Conservation (phyloP, 2,888 invertebrate genomes). For the Drosophila lacicola region DNA sequence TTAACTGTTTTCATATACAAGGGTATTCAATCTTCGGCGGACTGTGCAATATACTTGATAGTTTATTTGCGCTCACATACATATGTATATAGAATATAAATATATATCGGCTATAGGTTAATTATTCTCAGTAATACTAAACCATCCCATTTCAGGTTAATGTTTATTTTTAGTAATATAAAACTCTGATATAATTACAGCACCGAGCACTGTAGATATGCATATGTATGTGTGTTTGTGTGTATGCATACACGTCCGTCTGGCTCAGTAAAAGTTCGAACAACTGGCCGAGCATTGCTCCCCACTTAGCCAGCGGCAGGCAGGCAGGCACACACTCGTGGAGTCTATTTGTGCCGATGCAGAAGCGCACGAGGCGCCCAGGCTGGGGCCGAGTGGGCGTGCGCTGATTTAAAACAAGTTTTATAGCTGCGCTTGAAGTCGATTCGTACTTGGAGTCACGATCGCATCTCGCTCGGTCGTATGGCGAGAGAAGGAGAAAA, state of each 20-base stretch:
- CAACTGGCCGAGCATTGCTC: slow-evolving; percentile 76
- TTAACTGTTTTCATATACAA: too few relatives aligned
- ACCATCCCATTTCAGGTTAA: not conserved
- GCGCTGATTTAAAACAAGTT: slow-evolving; percentile 62
- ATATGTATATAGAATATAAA: too few relatives aligned
- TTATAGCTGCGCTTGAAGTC: slow-evolving; percentile 41
- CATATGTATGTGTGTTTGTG: not conserved
- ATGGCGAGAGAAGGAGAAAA: not conserved
- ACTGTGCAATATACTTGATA: too few relatives aligned
- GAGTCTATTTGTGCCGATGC: slow-evolving; percentile 1
- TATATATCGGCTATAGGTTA: too few relatives aligned
- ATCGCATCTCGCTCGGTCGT: slow-evolving; percentile 23
- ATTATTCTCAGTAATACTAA: not conserved
- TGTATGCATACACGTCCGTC: not conserved
- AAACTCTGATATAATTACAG: slow-evolving; percentile 2
- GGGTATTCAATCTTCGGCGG: too few relatives aligned
- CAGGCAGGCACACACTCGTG: slow-evolving; percentile 11
- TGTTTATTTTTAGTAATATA: slow-evolving; percentile 7
- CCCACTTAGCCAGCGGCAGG: slow-evolving; percentile 28
- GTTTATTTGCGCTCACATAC: too few relatives aligned
- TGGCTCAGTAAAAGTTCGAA: slow-evolving; percentile 67
- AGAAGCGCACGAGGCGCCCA: slow-evolving; percentile 19
- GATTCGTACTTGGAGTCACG: slow-evolving; percentile 60
- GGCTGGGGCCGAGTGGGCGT: slow-evolving; percentile 44
- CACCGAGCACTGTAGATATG: not conserved